These are phyloP conservation scores for Cheracebus regulus DNA, from an alignment of 2,797 vertebrate genomes.

Conservation along the genomic window DNA sequence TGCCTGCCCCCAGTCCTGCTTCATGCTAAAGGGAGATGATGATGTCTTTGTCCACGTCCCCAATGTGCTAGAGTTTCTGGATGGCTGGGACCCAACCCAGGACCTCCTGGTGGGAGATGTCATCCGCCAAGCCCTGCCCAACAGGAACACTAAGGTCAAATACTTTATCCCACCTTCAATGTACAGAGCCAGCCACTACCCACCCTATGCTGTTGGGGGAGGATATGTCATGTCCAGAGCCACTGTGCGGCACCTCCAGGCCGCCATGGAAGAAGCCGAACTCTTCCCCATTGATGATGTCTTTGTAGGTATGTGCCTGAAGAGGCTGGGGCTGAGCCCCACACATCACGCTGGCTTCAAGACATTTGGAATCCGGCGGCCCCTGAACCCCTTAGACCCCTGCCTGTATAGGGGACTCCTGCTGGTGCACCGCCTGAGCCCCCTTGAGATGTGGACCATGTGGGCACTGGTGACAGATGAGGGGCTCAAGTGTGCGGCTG, in stretches of 20 bases:
- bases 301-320: constrained; percentile 88
- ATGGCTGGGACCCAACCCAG: constrained; percentile 75
- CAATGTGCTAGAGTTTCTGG: constrained; percentile 86
- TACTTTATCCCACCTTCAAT: constrained; percentile 86
- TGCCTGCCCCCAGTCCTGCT: constrained; percentile 79
- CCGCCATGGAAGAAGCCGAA: constrained; percentile 72
- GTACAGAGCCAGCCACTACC: constrained; percentile 84
- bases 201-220: constrained; percentile 85
- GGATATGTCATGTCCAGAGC: constrained; percentile 87
- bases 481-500: constrained; percentile 77
- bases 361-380: constrained; percentile 85
- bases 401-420: constrained; percentile 87
- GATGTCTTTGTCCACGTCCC: constrained; percentile 87
- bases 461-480: constrained; percentile 86
- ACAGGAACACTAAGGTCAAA: constrained; percentile 85
- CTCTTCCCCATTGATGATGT: constrained; percentile 89
- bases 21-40: constrained; percentile 87
- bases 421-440: constrained; percentile 85
- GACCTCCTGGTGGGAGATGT: constrained; percentile 87
- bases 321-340: constrained; percentile 83
- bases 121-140: constrained; percentile 82
- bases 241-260: constrained; percentile 79
- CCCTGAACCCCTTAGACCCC: constrained; percentile 83
- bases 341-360: constrained; percentile 86
- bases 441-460: constrained; percentile 87